Conservation (phyloP, 1,140 invertebrate species). For the Drosophila santomea region DNA sequence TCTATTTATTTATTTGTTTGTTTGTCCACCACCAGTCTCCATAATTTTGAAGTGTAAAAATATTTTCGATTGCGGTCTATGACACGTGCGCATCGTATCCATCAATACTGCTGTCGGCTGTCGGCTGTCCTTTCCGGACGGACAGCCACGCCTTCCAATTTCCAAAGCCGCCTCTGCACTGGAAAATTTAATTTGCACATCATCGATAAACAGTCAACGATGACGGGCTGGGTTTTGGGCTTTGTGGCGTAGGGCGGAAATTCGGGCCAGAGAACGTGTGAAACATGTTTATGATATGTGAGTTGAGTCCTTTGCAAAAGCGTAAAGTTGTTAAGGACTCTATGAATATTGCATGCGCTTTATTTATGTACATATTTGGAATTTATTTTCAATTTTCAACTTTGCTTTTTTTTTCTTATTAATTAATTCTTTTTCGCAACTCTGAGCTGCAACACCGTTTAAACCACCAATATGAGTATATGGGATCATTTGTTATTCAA, state of each 20-base stretch:
- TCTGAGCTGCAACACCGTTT: background rate
- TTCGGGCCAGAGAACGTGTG: conserved; percentile 23
- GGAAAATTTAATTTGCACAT: conserved; percentile 77
- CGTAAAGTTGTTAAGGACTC: conserved; percentile 49
- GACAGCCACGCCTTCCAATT: conserved; percentile 29
- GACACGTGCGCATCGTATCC: conserved; percentile 71
- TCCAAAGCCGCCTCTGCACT: conserved; percentile 31
- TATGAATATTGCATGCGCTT: conserved; percentile 40
- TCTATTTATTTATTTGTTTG: conserved; percentile 68
- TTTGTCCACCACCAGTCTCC: conserved; percentile 34
- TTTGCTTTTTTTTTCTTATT: conserved; percentile 17
- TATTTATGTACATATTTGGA: conserved; percentile 15
- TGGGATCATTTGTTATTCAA: background rate
- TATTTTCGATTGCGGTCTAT: conserved; percentile 70
- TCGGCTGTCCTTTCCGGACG: conserved; percentile 8
- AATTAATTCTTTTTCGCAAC: background rate
- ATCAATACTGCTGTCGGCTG: conserved; percentile 51
- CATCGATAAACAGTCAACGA: conserved; percentile 70
- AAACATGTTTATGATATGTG: conserved; percentile 57
- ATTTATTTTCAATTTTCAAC: conserved; percentile 32
- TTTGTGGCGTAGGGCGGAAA: background rate
- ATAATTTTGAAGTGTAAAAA: conserved; percentile 77
- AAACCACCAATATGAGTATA: no score
- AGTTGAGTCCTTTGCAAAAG: conserved; percentile 35
- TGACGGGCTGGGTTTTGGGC: conserved; percentile 10